These are phyloP conservation scores for Drosophila mettleri DNA, from an alignment of 2,888 invertebrate species.

Conservation along the genomic window DNA sequence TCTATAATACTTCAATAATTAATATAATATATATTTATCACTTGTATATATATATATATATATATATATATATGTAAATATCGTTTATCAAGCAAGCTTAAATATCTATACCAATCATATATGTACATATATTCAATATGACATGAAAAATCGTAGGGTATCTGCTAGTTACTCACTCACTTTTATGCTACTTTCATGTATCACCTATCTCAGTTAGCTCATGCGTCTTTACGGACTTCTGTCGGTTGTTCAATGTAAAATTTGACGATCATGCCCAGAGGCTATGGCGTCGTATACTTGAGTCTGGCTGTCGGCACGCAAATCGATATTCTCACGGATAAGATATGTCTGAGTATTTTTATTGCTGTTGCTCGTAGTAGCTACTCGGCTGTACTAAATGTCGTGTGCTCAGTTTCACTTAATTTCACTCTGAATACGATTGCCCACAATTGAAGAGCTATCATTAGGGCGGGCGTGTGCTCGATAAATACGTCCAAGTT, in stretches of 20 bases:
- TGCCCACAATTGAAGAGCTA: conserved; percentile 16
- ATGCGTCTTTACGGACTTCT: neutral
- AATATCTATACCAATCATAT: no score
- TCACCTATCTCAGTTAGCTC: conserved; percentile 1
- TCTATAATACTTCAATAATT: no score
- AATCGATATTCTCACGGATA: conserved; percentile 37
- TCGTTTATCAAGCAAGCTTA: no score
- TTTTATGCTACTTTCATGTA: neutral
- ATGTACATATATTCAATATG: no score
- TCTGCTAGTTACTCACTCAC: neutral
- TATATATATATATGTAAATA: no score
- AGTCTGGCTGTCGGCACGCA: conserved; percentile 18
- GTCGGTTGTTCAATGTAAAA: conserved; percentile 1
- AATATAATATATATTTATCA: neutral
- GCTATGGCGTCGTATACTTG: conserved; percentile 4
- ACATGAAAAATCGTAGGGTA: no score
- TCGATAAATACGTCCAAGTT: conserved; percentile 3
- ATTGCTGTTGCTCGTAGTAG: neutral
- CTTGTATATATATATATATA: no score
- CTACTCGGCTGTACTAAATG: neutral
- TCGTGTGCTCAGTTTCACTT: neutral
- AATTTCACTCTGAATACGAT: conserved; percentile 7
- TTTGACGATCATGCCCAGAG: conserved; percentile 10
- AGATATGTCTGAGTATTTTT: conserved; percentile 42
- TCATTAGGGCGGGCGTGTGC: conserved; percentile 9